A percentile compares a stretch with the other conserved stretches of the same genome.
Evolutionary conservation across 92 coral and sea anemone genomes (phyloP).

Genomic region (Heliopora coerulea): DNA sequence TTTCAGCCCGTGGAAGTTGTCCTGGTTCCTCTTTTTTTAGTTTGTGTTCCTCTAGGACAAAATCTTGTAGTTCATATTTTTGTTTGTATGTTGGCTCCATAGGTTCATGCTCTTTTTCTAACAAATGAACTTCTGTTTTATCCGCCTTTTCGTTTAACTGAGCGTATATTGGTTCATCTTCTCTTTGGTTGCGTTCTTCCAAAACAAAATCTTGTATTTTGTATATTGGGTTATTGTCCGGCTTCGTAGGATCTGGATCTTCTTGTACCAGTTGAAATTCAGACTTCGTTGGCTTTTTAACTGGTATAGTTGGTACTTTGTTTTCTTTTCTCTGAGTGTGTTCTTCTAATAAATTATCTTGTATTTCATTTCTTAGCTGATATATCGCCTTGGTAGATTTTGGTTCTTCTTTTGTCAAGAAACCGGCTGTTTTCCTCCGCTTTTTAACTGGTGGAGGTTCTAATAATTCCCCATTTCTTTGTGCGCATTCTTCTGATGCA

Average conservation of each 20-base stretch:
- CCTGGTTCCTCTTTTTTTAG: neutral
- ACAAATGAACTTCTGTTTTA: neutral
- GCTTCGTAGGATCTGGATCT: neutral
- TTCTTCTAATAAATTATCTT: conserved; percentile 6
- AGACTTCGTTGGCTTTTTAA: neutral
- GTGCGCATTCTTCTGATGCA: neutral
- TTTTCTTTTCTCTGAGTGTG: neutral
- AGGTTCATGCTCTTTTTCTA: neutral
- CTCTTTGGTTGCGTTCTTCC: neutral
- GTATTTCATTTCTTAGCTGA: neutral
- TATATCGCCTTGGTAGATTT: neutral
- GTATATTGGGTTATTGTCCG: neutral
- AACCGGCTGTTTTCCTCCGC: neutral
- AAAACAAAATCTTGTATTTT: conserved; percentile 7
- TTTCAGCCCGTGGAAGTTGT: neutral
- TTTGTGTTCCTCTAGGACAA: too few species aligned
- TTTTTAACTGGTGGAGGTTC: conserved; percentile 9
- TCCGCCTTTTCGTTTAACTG: neutral
- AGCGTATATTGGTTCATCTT: neutral
- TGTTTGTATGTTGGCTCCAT: neutral
- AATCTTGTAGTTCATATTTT: neutral
- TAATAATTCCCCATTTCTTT: neutral
- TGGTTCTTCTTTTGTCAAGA: neutral
- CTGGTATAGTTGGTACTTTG: neutral
- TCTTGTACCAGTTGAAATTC: neutral